A percentile compares a stretch with the other conserved stretches of the same genome.
Evolutionary conservation across 2,113 vertebrate genomes (phyloP).

Genomic region (Lasiurus cinereus): DNA sequence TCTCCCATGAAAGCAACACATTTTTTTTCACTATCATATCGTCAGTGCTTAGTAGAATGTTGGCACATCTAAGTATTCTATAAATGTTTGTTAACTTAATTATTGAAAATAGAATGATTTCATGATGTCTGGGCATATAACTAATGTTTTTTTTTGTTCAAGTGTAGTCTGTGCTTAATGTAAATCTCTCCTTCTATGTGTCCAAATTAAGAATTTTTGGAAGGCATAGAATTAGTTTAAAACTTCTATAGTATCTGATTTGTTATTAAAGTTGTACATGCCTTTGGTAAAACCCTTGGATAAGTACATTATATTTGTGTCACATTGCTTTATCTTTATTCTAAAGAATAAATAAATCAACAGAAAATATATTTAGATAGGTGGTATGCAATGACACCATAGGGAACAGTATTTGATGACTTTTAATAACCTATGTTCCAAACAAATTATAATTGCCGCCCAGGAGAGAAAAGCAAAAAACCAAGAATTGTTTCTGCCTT

Average conservation of each 20-base stretch:
- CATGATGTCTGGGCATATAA: neutral
- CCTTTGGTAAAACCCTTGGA: constrained; percentile 53
- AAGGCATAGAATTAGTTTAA: constrained; percentile 50
- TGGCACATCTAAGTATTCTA: neutral
- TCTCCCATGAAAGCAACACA: neutral
- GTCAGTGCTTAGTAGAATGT: neutral
- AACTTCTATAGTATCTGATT: constrained; percentile 44
- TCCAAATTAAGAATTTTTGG: neutral
- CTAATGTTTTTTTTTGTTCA: neutral
- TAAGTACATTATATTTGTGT: constrained; percentile 53
- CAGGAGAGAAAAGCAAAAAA: constrained; percentile 82
- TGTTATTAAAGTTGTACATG: constrained; percentile 40
- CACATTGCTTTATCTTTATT: constrained; percentile 72
- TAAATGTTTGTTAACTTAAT: constrained; percentile 6
- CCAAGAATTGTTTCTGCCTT: constrained; percentile 80
- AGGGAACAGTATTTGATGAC: constrained; percentile 84
- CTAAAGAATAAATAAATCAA: constrained; percentile 72
- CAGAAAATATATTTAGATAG: constrained; percentile 86
- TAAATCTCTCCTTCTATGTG: neutral
- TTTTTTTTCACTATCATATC: neutral
- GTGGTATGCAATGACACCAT: constrained; percentile 80
- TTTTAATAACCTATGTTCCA: constrained; percentile 85
- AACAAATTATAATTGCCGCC: constrained; percentile 88
- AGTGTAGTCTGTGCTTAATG: neutral
- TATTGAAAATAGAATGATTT: neutral